Base-by-base conservation (phyloP, 2,797 vertebrate species). In the Limnodromus scolopaceus region DNA sequence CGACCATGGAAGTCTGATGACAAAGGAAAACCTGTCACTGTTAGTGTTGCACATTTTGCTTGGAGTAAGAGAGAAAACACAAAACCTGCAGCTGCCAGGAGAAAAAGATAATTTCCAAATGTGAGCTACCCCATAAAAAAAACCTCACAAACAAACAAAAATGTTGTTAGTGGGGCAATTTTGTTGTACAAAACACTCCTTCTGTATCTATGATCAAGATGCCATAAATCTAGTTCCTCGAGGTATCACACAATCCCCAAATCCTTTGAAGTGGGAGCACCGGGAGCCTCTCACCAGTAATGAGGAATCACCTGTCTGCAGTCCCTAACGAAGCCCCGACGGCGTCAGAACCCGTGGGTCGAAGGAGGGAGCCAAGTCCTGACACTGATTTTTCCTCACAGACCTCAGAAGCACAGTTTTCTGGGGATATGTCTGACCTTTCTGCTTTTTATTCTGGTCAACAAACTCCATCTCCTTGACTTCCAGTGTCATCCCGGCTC, bases 241-340 rank as follows among this genome's bases (percentile, higher is more conserved):
- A 1, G 1, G 41, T 41, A 15, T 11, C 43, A 13, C 4, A 5
- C 18, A 10, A 63, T 7, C 55, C 83, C 28, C 25, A 17, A 58
- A 30, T 34, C 43, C 63, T 46, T 10, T 6, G 10, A 23, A 14
- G 30, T 5, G 2, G 32, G 24, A 19, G 51, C 0, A 19, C 34
- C 36, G 3, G 57, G 24, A 82, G 53, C 28, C 41, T 34, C 81
- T 17, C 36, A 3, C 11, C 1, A 1, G 27, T 5, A 13, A 43
- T 0, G 48, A 16, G 64, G 11, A 51, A 17, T 4, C 28, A 2
- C 0, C 3, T 1, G 28, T 7, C 45, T 24, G 49, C 71, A 19
- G 18, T 1, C 4, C 69, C 39, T 5, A 5, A 19, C 5, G 4
- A 6, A n/a, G n/a, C 13, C 11, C n/a, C 3, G 1, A 8, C 1